Conservation (phyloP, 1,140 invertebrate genomes). For the Hestina assimilis region DNA sequence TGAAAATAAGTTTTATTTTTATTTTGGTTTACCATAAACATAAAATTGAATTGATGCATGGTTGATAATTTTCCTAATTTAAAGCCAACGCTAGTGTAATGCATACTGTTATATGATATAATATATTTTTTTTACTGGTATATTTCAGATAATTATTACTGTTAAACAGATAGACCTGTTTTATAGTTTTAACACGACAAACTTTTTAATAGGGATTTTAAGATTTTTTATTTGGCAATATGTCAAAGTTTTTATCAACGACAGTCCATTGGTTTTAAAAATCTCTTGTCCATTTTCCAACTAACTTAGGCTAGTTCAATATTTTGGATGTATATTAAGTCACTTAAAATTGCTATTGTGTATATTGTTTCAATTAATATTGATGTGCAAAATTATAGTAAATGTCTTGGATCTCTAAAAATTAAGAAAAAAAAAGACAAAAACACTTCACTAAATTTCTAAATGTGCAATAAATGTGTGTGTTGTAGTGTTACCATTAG, state of each 20-base stretch:
- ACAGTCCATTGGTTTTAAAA: slow-evolving; percentile 66
- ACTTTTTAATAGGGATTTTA: slow-evolving; percentile 64
- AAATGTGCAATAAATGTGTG: slow-evolving; percentile 80
- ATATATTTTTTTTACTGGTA: slow-evolving; percentile 76
- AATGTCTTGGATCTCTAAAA: slow-evolving; percentile 78
- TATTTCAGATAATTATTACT: slow-evolving; percentile 76
- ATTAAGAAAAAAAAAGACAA: slow-evolving; percentile 73
- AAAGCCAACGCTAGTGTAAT: slow-evolving; percentile 57
- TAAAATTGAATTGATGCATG: too few relatives aligned
- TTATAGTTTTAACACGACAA: slow-evolving; percentile 70
- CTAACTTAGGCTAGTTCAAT: slow-evolving; percentile 74
- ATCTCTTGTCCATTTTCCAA: slow-evolving; percentile 74
- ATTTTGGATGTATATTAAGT: slow-evolving; percentile 76
- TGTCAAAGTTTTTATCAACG: slow-evolving; percentile 43
- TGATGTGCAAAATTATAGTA: slow-evolving; percentile 78
- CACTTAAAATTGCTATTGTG: slow-evolving; percentile 76
- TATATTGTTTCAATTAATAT: slow-evolving; percentile 75
- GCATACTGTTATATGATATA: slow-evolving; percentile 69
- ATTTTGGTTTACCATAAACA: background rate
- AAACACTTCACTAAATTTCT: slow-evolving; percentile 77
- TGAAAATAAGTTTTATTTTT: background rate
- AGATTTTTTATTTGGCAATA: slow-evolving; percentile 55
- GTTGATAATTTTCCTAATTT: slow-evolving; percentile 40
- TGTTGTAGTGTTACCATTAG: slow-evolving; percentile 79
- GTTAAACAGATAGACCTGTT: slow-evolving; percentile 68